These are phyloP conservation scores for Chrysodeixis includens DNA, from an alignment of 2,888 invertebrate species.

Conservation along the genomic window DNA sequence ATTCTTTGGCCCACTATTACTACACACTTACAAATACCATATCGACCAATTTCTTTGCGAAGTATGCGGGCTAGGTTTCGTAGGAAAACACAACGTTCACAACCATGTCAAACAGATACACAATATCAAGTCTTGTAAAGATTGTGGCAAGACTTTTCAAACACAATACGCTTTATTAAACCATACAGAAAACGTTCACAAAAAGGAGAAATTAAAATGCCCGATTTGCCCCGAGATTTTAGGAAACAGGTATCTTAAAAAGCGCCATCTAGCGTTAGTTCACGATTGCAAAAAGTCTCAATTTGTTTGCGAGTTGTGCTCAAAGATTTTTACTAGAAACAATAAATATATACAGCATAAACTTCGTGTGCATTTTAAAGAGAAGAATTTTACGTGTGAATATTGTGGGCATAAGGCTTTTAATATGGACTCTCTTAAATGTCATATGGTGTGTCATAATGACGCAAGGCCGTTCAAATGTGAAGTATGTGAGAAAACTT, in stretches of 20 bases:
- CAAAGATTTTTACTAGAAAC: conserved; percentile 59
- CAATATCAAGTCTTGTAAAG: conserved; percentile 62
- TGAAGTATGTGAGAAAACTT: conserved; percentile 27
- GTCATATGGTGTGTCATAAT: conserved; percentile 42
- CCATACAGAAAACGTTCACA: conserved; percentile 50
- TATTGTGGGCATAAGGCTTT: conserved; percentile 64
- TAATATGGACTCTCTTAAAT: conserved; percentile 35
- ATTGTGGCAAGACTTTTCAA: conserved; percentile 62
- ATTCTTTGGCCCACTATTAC: conserved; percentile 70
- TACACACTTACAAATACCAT: conserved; percentile 68
- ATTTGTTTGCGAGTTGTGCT: conserved; percentile 73
- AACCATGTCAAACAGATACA: conserved; percentile 66
- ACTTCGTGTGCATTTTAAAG: conserved; percentile 61
- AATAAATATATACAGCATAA: conserved; percentile 63
- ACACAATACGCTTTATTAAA: conserved; percentile 39
- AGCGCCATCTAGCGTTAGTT: conserved; percentile 56
- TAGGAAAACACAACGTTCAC: conserved; percentile 62
- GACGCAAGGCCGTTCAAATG: conserved; percentile 36
- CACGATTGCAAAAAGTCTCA: conserved; percentile 57
- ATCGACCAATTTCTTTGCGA: conserved; percentile 66
- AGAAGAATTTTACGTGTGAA: conserved; percentile 62
- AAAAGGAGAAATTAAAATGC: conserved; percentile 45
- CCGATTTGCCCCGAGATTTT: conserved; percentile 51
- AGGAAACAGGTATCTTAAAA: conserved; percentile 51
- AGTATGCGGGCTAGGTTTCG: conserved; percentile 71